Conservation (phyloP, 2,888 invertebrate species). For the Drosophila colorata region DNA sequence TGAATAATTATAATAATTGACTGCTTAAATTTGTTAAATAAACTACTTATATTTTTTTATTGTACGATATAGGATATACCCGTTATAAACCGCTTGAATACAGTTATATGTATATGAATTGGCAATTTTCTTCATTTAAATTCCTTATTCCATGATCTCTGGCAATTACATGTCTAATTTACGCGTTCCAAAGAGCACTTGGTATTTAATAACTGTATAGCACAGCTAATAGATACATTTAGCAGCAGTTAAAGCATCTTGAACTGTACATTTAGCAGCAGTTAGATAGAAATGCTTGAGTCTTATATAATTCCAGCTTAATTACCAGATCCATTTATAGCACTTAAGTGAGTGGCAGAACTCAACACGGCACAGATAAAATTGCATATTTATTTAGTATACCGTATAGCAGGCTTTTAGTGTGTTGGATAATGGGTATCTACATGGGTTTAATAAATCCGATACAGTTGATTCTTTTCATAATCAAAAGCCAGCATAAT, state of each 20-base stretch:
- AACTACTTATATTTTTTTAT: no score
- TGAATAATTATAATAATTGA: no score
- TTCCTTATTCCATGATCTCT: neutral
- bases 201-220: conserved; percentile 22
- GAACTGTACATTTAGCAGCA: conserved; percentile 68
- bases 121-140: neutral
- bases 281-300: conserved; percentile 43
- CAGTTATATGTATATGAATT: neutral
- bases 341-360: conserved; percentile 27
- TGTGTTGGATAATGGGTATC: neutral
- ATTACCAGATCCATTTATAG: conserved; percentile 27
- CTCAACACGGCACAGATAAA: conserved; percentile 10
- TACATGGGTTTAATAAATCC: no score
- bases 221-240: conserved; percentile 53
- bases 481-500: no score
- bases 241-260: conserved; percentile 52
- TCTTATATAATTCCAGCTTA: conserved; percentile 43
- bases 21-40: no score
- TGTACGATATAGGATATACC: neutral
- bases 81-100: neutral
- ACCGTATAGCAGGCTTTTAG: conserved; percentile 2
- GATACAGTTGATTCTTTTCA: no score
- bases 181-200: conserved; percentile 24
- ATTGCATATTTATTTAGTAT: conserved; percentile 9
- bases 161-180: neutral